These are phyloP conservation scores for Hanleya hanleyi DNA, from an alignment of 2,888 invertebrate genomes.

Conservation along the genomic window DNA sequence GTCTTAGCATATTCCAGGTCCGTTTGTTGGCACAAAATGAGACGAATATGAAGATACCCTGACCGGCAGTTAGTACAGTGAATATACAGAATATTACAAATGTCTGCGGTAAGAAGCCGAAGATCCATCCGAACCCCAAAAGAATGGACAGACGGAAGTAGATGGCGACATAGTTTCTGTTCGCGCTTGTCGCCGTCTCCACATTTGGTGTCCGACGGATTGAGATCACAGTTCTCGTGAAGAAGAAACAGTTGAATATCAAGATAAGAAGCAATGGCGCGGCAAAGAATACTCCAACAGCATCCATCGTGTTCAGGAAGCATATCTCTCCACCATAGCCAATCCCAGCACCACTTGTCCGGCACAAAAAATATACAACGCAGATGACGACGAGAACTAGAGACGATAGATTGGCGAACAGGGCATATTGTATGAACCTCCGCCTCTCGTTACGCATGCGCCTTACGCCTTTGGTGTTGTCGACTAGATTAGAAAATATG, in stretches of 20 bases:
- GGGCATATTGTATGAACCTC: not conserved
- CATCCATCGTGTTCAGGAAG: not conserved
- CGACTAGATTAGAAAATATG: not conserved
- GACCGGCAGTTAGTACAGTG: not conserved
- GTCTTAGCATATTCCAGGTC: too few species aligned
- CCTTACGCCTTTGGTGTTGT: not conserved
- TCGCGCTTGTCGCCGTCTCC: not conserved
- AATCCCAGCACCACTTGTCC: not conserved
- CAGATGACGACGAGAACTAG: not conserved
- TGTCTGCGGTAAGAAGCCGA: not conserved
- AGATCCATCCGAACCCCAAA: not conserved
- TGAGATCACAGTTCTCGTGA: not conserved
- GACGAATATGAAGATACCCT: slow-evolving; percentile 7
- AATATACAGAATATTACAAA: not conserved
- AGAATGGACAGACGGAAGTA: not conserved
- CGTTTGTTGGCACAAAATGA: not conserved
- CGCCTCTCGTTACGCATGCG: not conserved
- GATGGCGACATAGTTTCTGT: not conserved
- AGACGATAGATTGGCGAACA: not conserved
- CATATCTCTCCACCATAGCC: not conserved
- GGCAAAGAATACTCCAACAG: not conserved
- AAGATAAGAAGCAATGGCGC: not conserved
- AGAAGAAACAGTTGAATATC: not conserved
- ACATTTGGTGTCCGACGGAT: not conserved
- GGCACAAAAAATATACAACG: not conserved